Conservation (phyloP, 2,888 invertebrate species). For the Bruchidius siliquastri region DNA sequence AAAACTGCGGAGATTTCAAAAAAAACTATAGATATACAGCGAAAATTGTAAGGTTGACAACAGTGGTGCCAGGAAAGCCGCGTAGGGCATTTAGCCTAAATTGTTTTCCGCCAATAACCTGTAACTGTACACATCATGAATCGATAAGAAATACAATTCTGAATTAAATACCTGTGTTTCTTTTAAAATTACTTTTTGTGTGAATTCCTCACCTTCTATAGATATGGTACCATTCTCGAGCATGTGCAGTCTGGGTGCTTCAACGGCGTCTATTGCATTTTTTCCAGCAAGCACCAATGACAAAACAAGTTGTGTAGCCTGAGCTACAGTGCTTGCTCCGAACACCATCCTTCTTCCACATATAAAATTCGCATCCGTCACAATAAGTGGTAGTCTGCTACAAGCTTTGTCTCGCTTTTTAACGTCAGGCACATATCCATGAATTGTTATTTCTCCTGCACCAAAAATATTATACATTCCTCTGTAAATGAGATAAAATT, state of each 20-base stretch:
- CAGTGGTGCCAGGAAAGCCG: too few relatives aligned
- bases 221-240: constrained; percentile 39
- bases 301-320: constrained; percentile 50
- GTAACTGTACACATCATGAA: too few relatives aligned
- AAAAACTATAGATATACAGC: too few relatives aligned
- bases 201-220: constrained; percentile 42
- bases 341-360: constrained; percentile 53
- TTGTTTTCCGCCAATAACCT: too few relatives aligned
- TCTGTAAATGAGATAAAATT: constrained; percentile 37
- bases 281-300: constrained; percentile 47
- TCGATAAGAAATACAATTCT: too few relatives aligned
- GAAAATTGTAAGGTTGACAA: too few relatives aligned
- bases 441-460: constrained; percentile 47
- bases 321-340: constrained; percentile 51
- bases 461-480: constrained; percentile 55
- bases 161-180: too few relatives aligned
- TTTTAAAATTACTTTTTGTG: too few relatives aligned
- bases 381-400: constrained; percentile 42
- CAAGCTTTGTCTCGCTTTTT: constrained; percentile 30
- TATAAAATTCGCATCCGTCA: constrained; percentile 41
- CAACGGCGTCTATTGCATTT: constrained; percentile 49
- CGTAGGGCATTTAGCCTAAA: too few relatives aligned
- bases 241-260: constrained; percentile 50
- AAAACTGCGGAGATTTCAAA: too few relatives aligned
- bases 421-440: constrained; percentile 53